Evolutionary conservation across 2,797 vertebrate genomes (phyloP), one percentile per base, ranked within the genome.

Genomic region (Ateles fusciceps): DNA sequence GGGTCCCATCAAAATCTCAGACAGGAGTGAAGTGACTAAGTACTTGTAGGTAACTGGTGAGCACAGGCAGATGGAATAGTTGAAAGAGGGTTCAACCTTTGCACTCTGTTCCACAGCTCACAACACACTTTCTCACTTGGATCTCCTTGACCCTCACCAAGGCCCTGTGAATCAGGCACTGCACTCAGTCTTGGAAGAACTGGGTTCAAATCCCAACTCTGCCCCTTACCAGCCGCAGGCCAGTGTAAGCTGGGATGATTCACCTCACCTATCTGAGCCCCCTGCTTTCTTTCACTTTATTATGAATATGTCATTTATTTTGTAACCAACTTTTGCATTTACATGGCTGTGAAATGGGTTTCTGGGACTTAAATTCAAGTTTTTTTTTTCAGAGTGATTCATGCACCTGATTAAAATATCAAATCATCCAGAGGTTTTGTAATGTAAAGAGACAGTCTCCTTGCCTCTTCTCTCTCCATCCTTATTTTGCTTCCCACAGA

Each of bases 251-350:
- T 48, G 74, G 36, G 71, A 46, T 39, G 83, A 68, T 52, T 78
- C 57, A 68, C 48, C 28, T 59, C 28, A 64, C 3, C 71, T 78
- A 26, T 61, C 39, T 52, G 30, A 76, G 17, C 10, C 26, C 26
- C 80, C 64, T 86, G n/a, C 64, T 90, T 33, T 50, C 28, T 81
- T 75, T 86, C 50, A 13, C 52, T 75, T 94, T 79, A 72, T 28
- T 57, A 7, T 74, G 33, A 81, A 2, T 36, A 80, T 59, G 93
- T 72, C 21, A n/a, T 61, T 39, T 85, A 68, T 72, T 76, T 95
- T n/a, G 22, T 50, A 28, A 46, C 50, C 85, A 22, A 9, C 85
- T 95, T 68, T 90, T 57, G 28, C 90, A 50, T 95, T 91, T 92
- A 39, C 4, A 5, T 46, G 24, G 21, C 36, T 26, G n/a, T 46